phyloP scores from a whole-genome alignment of 2,113 vertebrate genomes.

The Thamnophis sirtalis region DNA sequence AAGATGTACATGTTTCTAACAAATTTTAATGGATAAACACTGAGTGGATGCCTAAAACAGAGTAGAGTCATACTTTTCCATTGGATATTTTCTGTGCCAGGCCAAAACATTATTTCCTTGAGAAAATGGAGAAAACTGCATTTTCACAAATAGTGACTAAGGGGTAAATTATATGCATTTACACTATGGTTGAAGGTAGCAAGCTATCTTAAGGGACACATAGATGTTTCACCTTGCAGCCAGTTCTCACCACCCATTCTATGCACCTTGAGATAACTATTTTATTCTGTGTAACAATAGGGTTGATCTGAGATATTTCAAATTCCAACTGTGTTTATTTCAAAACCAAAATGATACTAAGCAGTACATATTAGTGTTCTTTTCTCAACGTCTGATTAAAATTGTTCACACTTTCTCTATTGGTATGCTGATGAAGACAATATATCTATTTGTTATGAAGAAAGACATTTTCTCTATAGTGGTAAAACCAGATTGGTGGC shows the following conservation, averaged over 20 bases:
- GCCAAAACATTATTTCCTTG: neutral
- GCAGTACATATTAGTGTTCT: neutral
- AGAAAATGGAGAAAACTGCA: neutral
- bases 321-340: neutral
- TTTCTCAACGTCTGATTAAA: neutral
- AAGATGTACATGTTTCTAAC: neutral
- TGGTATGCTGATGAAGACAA: neutral
- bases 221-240: neutral
- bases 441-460: neutral
- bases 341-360: neutral
- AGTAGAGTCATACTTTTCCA: neutral
- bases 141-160: neutral
- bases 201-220: neutral
- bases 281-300: neutral
- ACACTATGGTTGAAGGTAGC: neutral
- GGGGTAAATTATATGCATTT: neutral
- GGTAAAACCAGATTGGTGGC: neutral
- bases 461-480: neutral
- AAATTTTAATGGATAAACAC: neutral
- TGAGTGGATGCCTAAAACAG: neutral
- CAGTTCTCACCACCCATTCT: neutral
- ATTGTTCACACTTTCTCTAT: constrained; percentile 5
- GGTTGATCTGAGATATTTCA: neutral
- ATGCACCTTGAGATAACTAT: neutral
- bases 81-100: neutral